These are phyloP conservation scores for Dexiosoma caninum DNA, from an alignment of 2,888 invertebrate genomes.

Conservation along the genomic window DNA sequence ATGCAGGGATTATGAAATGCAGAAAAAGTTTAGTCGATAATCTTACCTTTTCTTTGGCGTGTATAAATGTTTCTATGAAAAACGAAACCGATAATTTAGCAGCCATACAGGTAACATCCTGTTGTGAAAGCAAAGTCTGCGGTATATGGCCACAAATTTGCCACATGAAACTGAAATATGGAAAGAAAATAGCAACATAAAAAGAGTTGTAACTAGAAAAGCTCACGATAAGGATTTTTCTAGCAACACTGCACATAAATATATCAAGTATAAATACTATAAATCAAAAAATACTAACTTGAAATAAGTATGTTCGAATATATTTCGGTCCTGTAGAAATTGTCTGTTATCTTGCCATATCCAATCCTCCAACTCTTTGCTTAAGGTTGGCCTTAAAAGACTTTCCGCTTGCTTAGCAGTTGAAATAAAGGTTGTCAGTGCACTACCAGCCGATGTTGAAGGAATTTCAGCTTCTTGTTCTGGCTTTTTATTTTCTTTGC, in stretches of 20 bases:
- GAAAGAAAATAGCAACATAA: too few species aligned
- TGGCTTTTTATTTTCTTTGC: conserved; percentile 45
- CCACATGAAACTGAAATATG: conserved; percentile 90
- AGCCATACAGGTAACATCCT: conserved; percentile 90
- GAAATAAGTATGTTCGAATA: conserved; percentile 97
- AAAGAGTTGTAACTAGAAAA: too few species aligned
- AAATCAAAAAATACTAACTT: conserved; percentile 81
- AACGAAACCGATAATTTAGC: conserved; percentile 94
- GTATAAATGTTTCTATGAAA: conserved; percentile 97
- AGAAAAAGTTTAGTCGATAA: not conserved
- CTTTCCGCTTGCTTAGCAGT: conserved; percentile 59
- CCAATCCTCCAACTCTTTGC: conserved; percentile 91
- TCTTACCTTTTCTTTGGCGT: conserved; percentile 94
- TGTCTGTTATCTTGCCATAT: conserved; percentile 98
- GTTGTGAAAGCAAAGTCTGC: conserved; percentile 88
- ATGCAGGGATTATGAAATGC: not conserved
- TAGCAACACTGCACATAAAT: not conserved
- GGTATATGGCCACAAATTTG: conserved; percentile 97
- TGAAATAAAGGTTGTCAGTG: conserved; percentile 64
- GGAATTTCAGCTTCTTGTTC: conserved; percentile 46
- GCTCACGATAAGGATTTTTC: too few species aligned
- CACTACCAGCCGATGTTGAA: conserved; percentile 47
- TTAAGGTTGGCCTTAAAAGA: conserved; percentile 71
- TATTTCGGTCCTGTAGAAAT: conserved; percentile 95
- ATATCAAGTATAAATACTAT: not conserved